These are phyloP conservation scores for Bubo scandiacus DNA, from an alignment of 2,113 vertebrate species.

Conservation along the genomic window DNA sequence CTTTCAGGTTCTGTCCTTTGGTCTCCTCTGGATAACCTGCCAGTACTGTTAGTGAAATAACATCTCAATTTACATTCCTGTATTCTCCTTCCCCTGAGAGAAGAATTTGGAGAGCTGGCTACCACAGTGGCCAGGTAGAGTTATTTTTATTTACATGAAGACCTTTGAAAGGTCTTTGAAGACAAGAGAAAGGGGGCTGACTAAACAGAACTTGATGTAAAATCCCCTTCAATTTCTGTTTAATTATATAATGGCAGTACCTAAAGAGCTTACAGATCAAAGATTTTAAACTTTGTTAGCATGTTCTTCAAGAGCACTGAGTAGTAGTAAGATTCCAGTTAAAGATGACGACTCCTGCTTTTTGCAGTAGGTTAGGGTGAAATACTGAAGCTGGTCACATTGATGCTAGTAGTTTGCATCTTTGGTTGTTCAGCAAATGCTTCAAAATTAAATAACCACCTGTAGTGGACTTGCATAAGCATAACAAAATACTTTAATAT, in stretches of 20 bases:
- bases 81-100: rapidly evolving
- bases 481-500: neutral
- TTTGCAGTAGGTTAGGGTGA: neutral
- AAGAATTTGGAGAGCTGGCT: neutral
- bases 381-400: neutral
- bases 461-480: neutral
- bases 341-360: neutral
- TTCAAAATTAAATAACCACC: neutral
- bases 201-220: neutral
- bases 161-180: neutral
- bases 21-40: too few relatives aligned
- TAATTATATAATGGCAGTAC: neutral
- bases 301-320: neutral
- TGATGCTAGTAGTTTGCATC: neutral
- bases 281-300: neutral
- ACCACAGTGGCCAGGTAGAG: too few relatives aligned
- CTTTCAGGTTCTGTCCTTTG: neutral
- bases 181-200: neutral
- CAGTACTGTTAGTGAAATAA: rapidly evolving
- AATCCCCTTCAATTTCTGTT: neutral
- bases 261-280: neutral
- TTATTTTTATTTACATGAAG: rapidly evolving
- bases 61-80: rapidly evolving
- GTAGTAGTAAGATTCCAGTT: too few relatives aligned
- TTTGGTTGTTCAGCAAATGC: neutral